phyloP scores from a whole-genome alignment of 2,888 invertebrate species.

The Cenopis cana region DNA sequence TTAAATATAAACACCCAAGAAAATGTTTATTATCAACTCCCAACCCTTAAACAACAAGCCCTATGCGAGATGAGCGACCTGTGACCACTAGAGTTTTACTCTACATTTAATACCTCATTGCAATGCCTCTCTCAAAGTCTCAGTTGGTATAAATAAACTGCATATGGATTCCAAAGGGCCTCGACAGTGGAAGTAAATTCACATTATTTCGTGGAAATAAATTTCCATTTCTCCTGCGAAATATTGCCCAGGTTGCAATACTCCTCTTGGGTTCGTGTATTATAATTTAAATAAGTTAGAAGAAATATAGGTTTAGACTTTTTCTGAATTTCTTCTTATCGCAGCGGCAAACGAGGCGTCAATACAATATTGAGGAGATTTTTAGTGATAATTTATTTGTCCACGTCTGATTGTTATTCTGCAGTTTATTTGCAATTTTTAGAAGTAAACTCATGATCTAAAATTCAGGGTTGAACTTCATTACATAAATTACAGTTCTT shows the following conservation, averaged over 20 bases:
- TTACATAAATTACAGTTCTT: not conserved
- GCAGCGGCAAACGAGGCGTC: not conserved
- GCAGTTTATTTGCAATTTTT: not conserved
- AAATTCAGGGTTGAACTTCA: not conserved
- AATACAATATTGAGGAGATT: not conserved
- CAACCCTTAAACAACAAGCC: conserved; percentile 13
- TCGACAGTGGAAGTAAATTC: conserved; percentile 15
- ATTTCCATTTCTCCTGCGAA: conserved; percentile 24
- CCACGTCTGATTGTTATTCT: not conserved
- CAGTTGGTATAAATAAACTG: conserved; percentile 19
- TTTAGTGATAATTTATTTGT: not conserved
- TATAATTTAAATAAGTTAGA: conserved; percentile 10
- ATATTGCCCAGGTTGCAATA: conserved; percentile 18
- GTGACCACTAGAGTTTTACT: not conserved
- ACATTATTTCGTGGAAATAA: conserved; percentile 22
- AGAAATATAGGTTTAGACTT: conserved; percentile 16
- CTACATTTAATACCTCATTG: not conserved
- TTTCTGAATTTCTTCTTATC: conserved; percentile 1
- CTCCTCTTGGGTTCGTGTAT: conserved; percentile 1
- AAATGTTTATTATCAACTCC: conserved; percentile 7
- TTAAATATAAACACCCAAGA: not conserved
- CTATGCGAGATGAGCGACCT: conserved; percentile 13
- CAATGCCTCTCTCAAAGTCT: no score
- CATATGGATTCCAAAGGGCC: conserved; percentile 21
- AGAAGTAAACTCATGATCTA: not conserved